Percentiles rank a stretch among this genome's conserved stretches.
These are phyloP conservation scores for Arctia plantaginis DNA, from an alignment of 2,888 invertebrate genomes.

Conservation along the genomic window DNA sequence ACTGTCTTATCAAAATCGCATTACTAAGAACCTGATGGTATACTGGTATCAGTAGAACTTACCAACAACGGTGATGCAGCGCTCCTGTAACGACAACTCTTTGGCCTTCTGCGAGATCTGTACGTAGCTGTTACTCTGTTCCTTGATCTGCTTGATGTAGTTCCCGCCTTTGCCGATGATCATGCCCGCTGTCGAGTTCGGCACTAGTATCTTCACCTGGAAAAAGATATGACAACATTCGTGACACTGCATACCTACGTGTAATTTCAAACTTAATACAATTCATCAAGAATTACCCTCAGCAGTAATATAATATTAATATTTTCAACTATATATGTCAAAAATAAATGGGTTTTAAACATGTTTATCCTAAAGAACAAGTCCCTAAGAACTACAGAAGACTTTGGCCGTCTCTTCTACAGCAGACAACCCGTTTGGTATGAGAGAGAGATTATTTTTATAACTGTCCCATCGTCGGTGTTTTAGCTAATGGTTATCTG, in stretches of 20 bases:
- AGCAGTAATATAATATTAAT: not conserved
- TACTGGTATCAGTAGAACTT: slow-evolving; percentile 57
- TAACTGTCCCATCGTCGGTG: not conserved
- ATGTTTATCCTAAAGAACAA: not conserved
- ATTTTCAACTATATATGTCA: too few relatives aligned
- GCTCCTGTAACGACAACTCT: slow-evolving; percentile 96
- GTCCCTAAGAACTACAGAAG: not conserved
- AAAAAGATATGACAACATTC: slow-evolving; percentile 35
- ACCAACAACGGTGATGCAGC: slow-evolving; percentile 98
- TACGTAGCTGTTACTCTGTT: slow-evolving; percentile 97
- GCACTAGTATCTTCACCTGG: slow-evolving; percentile 96
- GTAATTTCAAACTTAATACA: not conserved
- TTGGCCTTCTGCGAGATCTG: slow-evolving; percentile 99
- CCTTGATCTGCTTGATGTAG: slow-evolving; percentile 98
- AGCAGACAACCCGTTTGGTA: not conserved
- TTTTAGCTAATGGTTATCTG: not conserved
- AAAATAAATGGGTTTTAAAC: not conserved
- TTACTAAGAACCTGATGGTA: not conserved
- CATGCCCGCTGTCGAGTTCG: slow-evolving; percentile 99
- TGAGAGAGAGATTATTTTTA: not conserved
- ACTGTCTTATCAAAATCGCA: not conserved
- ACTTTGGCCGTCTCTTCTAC: not conserved
- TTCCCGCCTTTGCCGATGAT: slow-evolving; percentile 98
- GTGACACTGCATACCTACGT: not conserved
- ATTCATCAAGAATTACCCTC: not conserved